Base-by-base conservation (phyloP, 2,113 vertebrate genomes). In the Lethenteron camtschaticum region DNA sequence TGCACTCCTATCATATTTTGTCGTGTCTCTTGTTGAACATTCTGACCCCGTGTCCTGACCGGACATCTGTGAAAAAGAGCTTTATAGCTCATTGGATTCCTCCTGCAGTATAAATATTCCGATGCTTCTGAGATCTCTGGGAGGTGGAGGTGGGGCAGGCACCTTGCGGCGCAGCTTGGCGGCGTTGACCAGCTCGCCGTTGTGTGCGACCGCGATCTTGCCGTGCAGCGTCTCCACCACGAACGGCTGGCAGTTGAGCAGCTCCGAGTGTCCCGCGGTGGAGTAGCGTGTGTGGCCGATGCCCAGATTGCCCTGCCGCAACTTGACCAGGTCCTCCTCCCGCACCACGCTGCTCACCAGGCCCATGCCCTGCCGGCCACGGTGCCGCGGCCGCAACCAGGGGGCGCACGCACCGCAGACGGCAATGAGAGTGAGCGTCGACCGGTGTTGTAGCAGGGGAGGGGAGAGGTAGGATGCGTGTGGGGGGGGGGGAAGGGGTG, bases 241-340 rank as follows among this genome's bases (percentile, higher is more conserved):
- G 74, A 99, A 99, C 9, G 94, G 94, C 76, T 99, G 94, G 76
- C 92, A 97, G 77, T 97, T 99, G 80, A 94, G 89, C 76, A 99
- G 81, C 76, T 92, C 94, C 2, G 89, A 94, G 70, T 84, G 86
- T 63, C 94, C 94, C 0, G 87, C 90, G 1, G 94, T 99, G 69
- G 94, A 94, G 14, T 99, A 99, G 68, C 94, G 86, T 0, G 91
- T 99, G 79, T 97, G 94, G 24, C 90, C 88, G 68, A 99, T 96
- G 58, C 92, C 94, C 2, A 96, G 84, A 77, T 95, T 96, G 70
- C 86, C 88, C 75, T 83, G 75, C 12, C 90, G 87, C 70, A 97
- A 80, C 71, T 95, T 92, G 77, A 83, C 83, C 69, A 96, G 81
- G 69, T 83, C 88, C 74, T 99, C 92, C 69, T 89, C 81, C 12